Evolutionary conservation across 2,888 invertebrate species (phyloP).

Genomic region (Epinotia ramella): DNA sequence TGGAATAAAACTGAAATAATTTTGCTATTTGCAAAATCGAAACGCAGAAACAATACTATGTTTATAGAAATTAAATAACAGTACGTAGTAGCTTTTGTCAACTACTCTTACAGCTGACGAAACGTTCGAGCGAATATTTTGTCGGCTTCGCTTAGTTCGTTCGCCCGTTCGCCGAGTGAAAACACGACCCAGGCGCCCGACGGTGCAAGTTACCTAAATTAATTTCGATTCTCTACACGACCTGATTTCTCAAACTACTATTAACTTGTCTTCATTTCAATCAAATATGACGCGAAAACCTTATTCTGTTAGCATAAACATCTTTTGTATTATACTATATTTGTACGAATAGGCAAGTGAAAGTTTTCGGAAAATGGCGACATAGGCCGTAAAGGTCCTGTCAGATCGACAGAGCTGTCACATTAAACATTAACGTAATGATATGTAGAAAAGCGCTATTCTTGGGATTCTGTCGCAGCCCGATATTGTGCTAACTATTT

Average conservation of each 20-base stretch:
- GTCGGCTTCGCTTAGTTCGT: neutral
- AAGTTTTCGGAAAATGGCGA: too few relatives aligned
- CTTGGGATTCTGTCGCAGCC: too few relatives aligned
- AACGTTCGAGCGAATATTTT: neutral
- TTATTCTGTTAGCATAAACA: constrained; percentile 35
- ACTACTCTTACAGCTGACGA: neutral
- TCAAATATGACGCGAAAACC: constrained; percentile 43
- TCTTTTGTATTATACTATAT: neutral
- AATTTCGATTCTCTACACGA: constrained; percentile 3
- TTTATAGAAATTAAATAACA: too few relatives aligned
- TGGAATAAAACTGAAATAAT: neutral
- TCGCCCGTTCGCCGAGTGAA: neutral
- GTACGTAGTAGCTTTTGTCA: neutral
- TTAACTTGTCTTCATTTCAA: constrained; percentile 43
- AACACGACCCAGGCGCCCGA: neutral
- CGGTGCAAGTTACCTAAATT: constrained; percentile 1
- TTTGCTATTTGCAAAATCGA: too few relatives aligned
- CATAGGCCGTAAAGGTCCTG: too few relatives aligned
- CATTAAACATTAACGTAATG: too few relatives aligned
- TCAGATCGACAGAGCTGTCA: too few relatives aligned
- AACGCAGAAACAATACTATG: too few relatives aligned
- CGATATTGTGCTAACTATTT: too few relatives aligned
- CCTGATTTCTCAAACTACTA: constrained; percentile 37
- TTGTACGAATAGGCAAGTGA: too few relatives aligned
- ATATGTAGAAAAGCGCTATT: too few relatives aligned